Evolutionary conservation across 2,113 vertebrate genomes (phyloP).

Genomic region (Cynocephalus volans): DNA sequence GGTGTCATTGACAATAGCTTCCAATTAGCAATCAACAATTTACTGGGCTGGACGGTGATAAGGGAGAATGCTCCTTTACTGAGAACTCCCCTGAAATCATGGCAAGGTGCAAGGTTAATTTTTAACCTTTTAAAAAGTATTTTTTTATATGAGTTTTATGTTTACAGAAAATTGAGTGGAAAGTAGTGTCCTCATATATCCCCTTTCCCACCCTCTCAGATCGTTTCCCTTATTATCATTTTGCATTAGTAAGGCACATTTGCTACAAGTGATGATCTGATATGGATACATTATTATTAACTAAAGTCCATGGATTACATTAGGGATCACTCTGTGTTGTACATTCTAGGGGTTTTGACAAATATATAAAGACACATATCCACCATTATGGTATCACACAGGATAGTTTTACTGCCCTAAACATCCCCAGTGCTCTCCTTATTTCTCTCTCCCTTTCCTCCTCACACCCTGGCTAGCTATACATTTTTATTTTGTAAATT

Average conservation of each 20-base stretch:
- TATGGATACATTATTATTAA: neutral
- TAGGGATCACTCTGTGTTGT: neutral
- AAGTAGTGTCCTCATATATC: neutral
- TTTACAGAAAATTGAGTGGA: neutral
- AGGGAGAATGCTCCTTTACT: neutral
- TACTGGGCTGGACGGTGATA: neutral
- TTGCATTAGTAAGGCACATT: neutral
- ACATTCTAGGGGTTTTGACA: neutral
- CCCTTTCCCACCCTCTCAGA: fast-evolving
- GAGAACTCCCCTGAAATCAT: neutral
- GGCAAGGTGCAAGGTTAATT: neutral
- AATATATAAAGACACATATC: neutral
- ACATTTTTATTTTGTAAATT: neutral
- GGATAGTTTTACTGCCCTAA: neutral
- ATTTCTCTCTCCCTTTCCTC: neutral
- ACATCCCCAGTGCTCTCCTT: neutral
- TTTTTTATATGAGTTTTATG: neutral
- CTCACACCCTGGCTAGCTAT: neutral
- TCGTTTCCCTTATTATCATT: neutral
- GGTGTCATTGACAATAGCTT: neutral
- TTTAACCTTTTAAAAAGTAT: neutral
- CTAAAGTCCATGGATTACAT: neutral
- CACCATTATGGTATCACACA: neutral
- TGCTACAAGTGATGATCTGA: too few species aligned
- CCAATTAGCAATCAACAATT: neutral